Percentiles rank a stretch among this genome's conserved stretches.
phyloP scores from a whole-genome alignment of 2,797 vertebrate species.

The Prionace glauca region DNA sequence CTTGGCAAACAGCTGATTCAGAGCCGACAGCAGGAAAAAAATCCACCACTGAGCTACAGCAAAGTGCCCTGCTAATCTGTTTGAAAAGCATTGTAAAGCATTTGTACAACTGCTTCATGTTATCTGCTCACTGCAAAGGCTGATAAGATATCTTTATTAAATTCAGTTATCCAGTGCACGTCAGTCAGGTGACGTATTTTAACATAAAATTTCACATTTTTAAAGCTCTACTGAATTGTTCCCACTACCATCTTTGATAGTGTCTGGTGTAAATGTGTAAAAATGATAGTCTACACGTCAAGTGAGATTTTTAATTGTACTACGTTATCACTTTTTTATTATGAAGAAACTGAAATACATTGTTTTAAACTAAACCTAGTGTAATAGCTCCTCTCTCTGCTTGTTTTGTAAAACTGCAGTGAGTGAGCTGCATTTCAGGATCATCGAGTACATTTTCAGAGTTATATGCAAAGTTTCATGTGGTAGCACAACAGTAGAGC shows the following conservation, averaged over 20 bases:
- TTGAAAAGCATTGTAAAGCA: constrained; percentile 81
- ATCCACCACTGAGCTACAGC: constrained; percentile 59
- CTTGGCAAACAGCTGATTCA: constrained; percentile 78
- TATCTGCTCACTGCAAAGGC: constrained; percentile 67
- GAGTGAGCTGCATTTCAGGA: constrained; percentile 3
- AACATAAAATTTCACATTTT: constrained; percentile 53
- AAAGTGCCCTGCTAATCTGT: constrained; percentile 73
- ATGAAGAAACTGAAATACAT: not conserved
- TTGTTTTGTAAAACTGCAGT: constrained; percentile 61
- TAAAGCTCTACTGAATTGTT: constrained; percentile 2
- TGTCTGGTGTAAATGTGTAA: not conserved
- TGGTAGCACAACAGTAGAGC: not conserved
- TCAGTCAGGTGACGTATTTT: constrained; percentile 80
- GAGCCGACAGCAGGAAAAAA: constrained; percentile 71
- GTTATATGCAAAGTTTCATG: not conserved
- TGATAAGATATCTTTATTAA: constrained; percentile 98
- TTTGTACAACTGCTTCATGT: constrained; percentile 83
- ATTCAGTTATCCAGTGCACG: constrained; percentile 81
- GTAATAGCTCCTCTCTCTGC: constrained; percentile 97
- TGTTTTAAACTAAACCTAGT: constrained; percentile 53
- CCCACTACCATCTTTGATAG: not conserved
- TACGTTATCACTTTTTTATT: not conserved
- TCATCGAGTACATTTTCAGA: not conserved
- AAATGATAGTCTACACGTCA: not conserved
- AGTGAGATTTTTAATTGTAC: constrained; percentile 22